phyloP scores from a whole-genome alignment of 2,888 invertebrate genomes.

The Polydrusus pterygomalis region DNA sequence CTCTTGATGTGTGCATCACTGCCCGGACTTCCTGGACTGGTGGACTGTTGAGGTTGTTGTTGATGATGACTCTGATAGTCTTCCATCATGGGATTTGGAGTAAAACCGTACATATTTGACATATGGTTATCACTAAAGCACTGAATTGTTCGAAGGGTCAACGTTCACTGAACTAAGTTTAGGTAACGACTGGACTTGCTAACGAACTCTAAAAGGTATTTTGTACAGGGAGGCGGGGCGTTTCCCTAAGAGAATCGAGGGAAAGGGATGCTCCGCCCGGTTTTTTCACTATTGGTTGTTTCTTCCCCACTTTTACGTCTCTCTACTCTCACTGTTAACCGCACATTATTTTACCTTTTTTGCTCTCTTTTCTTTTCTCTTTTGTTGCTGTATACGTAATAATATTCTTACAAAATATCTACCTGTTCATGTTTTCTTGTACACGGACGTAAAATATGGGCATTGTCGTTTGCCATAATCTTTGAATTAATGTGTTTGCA shows the following conservation, averaged over 20 bases:
- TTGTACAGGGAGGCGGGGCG: slow-evolving; percentile 61
- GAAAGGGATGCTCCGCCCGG: slow-evolving; percentile 62
- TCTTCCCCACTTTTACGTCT: slow-evolving; percentile 61
- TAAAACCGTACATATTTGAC: slow-evolving; percentile 64
- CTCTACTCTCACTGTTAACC: slow-evolving; percentile 58
- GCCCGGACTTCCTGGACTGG: slow-evolving; percentile 49
- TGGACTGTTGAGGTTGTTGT: slow-evolving; percentile 57
- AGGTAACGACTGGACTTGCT: slow-evolving; percentile 63
- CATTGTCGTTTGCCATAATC: slow-evolving; percentile 54
- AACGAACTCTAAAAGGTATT: slow-evolving; percentile 61
- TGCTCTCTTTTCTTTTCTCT: slow-evolving; percentile 59
- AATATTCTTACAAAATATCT: slow-evolving; percentile 63
- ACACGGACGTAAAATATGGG: slow-evolving; percentile 52
- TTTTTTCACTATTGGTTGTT: slow-evolving; percentile 69
- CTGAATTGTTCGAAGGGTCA: slow-evolving; percentile 24
- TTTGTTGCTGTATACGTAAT: slow-evolving; percentile 56
- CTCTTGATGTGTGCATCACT: slow-evolving; percentile 90
- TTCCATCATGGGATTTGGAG: slow-evolving; percentile 64
- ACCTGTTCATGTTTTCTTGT: slow-evolving; percentile 63
- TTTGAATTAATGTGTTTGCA: slow-evolving; percentile 54
- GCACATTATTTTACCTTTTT: slow-evolving; percentile 62
- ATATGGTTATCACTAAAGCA: slow-evolving; percentile 33
- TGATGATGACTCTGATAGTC: slow-evolving; percentile 65
- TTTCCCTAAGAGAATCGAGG: slow-evolving; percentile 62
- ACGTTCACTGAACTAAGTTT: slow-evolving; percentile 58